phyloP scores from a whole-genome alignment of 1,140 invertebrate genomes.

The Drosophila sturtevanti region DNA sequence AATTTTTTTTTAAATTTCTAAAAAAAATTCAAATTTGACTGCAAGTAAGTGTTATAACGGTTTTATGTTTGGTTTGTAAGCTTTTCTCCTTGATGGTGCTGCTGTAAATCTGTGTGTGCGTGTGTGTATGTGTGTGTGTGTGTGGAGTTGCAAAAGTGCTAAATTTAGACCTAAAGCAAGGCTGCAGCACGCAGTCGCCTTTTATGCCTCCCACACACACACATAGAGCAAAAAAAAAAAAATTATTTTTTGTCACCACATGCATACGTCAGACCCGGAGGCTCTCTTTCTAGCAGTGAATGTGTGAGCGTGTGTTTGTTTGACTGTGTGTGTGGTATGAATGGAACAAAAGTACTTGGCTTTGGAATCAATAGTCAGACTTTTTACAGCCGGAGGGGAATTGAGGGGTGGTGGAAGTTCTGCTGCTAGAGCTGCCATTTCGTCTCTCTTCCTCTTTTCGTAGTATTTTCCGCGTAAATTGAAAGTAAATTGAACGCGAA shows the following conservation, averaged over 20 bases:
- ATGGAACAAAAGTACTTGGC: constrained; percentile 77
- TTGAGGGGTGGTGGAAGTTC: constrained; percentile 15
- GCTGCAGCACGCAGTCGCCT: constrained; percentile 67
- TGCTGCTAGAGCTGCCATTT: constrained; percentile 16
- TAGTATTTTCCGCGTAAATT: constrained; percentile 80
- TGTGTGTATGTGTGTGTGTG: constrained; percentile 56
- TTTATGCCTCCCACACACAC: constrained; percentile 42
- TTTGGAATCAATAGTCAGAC: constrained; percentile 60
- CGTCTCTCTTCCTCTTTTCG: constrained; percentile 63
- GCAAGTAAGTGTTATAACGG: constrained; percentile 19
- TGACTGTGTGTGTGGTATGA: constrained; percentile 65
- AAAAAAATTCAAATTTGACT: background rate
- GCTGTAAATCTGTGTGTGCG: constrained; percentile 9
- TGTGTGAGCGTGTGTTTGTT: constrained; percentile 9
- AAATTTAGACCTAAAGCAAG: constrained; percentile 79
- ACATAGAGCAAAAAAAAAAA: constrained; percentile 14
- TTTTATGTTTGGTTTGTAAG: constrained; percentile 10
- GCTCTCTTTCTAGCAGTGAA: constrained; percentile 20
- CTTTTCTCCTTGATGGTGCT: constrained; percentile 25
- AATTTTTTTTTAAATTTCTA: background rate
- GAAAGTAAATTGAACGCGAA: constrained; percentile 71
- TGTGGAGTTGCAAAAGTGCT: constrained; percentile 77
- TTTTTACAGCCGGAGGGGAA: constrained; percentile 22
- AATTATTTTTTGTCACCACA: constrained; percentile 39
- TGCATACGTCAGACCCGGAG: constrained; percentile 54